A percentile compares a stretch with the other conserved stretches of the same genome.
These are phyloP conservation scores for Abramis brama DNA, from an alignment of 2,113 vertebrate genomes.

Conservation along the genomic window DNA sequence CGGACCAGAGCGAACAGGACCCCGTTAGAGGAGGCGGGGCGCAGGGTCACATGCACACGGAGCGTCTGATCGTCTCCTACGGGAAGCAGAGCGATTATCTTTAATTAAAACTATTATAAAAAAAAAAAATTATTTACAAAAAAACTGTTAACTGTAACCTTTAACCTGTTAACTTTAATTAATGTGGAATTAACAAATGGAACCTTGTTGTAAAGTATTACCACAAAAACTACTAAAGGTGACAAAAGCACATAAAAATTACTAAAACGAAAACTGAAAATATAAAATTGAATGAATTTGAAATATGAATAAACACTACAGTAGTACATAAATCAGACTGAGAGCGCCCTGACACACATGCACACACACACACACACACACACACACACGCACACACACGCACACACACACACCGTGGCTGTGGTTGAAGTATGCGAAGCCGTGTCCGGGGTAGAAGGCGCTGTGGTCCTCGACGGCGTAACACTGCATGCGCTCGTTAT, in stretches of 20 bases:
- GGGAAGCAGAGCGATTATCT: neutral
- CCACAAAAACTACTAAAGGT: neutral
- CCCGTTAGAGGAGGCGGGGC: constrained; percentile 84
- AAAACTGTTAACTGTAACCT: too few species aligned
- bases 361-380: constrained; percentile 74
- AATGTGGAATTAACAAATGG: too few species aligned
- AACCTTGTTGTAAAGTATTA: too few species aligned
- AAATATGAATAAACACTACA: neutral
- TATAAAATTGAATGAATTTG: neutral
- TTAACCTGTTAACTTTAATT: too few species aligned
- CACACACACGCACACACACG: constrained; percentile 75
- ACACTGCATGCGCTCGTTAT: constrained; percentile 91
- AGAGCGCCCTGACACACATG: neutral
- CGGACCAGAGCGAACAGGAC: constrained; percentile 87
- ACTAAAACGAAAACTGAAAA: neutral
- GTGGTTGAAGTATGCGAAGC: constrained; percentile 86
- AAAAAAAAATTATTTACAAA: neutral
- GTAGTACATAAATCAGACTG: neutral
- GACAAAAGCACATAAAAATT: neutral
- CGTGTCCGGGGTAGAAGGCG: constrained; percentile 87
- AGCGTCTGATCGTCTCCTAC: constrained; percentile 77
- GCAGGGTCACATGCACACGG: constrained; percentile 79
- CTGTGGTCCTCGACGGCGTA: constrained; percentile 82
- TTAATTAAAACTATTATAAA: neutral
- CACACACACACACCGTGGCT: constrained; percentile 76